phyloP scores from a whole-genome alignment of 2,113 vertebrate genomes.

The Sminthopsis crassicaudata region DNA sequence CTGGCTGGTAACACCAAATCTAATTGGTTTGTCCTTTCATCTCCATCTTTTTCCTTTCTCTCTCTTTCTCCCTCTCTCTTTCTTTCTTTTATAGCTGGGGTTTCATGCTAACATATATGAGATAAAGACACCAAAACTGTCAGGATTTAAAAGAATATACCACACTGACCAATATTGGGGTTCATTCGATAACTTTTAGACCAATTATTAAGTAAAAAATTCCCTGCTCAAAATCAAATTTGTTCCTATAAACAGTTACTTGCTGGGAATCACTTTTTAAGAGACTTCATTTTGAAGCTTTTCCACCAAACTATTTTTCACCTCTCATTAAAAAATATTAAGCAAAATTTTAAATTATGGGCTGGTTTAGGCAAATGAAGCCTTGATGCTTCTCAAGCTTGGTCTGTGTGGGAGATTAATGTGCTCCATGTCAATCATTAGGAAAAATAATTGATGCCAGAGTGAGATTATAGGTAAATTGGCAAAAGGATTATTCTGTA shows the following conservation, averaged over 20 bases:
- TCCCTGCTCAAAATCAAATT: conserved; percentile 68
- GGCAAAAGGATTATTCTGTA: conserved; percentile 18
- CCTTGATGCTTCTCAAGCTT: conserved; percentile 60
- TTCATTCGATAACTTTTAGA: conserved; percentile 60
- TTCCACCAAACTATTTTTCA: conserved; percentile 45
- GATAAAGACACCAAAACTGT: conserved; percentile 68
- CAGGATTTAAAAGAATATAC: conserved; percentile 62
- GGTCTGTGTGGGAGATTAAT: neutral
- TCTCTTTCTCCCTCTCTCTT: conserved; percentile 67
- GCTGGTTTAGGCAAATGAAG: conserved; percentile 30
- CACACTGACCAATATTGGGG: conserved; percentile 55
- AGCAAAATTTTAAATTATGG: conserved; percentile 58
- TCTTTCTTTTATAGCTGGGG: conserved; percentile 79
- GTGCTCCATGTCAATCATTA: conserved; percentile 38
- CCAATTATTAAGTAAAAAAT: conserved; percentile 51
- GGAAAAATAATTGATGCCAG: conserved; percentile 38
- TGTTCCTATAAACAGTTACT: conserved; percentile 56
- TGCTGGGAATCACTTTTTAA: conserved; percentile 49
- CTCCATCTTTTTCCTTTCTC: conserved; percentile 79
- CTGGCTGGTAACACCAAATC: conserved; percentile 82
- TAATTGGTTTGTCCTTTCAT: conserved; percentile 84
- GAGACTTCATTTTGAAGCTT: conserved; percentile 48
- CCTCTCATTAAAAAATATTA: conserved; percentile 37
- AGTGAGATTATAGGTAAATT: conserved; percentile 48
- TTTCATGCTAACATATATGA: conserved; percentile 80